Base-by-base conservation (phyloP, 2,113 vertebrate genomes). In the Colius striatus region DNA sequence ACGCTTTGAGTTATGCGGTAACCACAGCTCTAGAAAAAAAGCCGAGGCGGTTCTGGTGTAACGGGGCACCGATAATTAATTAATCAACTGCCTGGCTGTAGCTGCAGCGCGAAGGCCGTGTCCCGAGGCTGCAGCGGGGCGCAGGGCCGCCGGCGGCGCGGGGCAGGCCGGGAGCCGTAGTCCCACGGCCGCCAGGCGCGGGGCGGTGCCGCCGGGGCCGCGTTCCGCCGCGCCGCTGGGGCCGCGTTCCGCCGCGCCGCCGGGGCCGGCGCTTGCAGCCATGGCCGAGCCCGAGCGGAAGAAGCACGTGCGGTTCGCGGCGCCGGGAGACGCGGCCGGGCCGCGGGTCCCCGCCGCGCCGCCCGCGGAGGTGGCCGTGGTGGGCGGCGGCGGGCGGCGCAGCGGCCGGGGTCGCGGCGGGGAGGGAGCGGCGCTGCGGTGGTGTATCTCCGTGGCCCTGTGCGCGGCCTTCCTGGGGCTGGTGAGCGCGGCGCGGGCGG, bases 391-490 rank as follows among this genome's bases (percentile, higher is more conserved):
- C 22, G 53, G 91, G 18, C 89, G 91, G 15, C 38, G 86, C 4
- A 91, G 97, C 54, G 60, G 94, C 23, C 90, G 98, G 26, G 22
- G 70, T n/a, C n/a, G n/a, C n/a, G n/a, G n/a, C 70, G 60, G 29
- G 23, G 30, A 22, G 1, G 81, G 62, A 41, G 53, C 79, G 27
- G 26, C 32, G 30, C 94, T 97, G 87, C 91, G 95, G 27, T 97
- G 98, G 97, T 96, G 97, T 96, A 95, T 98, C 90, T 98, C 98
- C 12, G 90, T 92, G 10, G 91, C 97, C 29, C 96, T 99, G 47
- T 99, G 98, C 29, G 98, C 98, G 1, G 98, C 98, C 4, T 99
- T 99, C 96, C 97, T 99, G 65, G 99, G 99, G 67, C 96, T 99
- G 99, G 99, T 99, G 97, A 98, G 98, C 73, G 45, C 32, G 9